Percentiles rank a stretch among this genome's conserved stretches.
Evolutionary conservation across 2,113 vertebrate genomes (phyloP).

Genomic region (Laticauda laticaudata): DNA sequence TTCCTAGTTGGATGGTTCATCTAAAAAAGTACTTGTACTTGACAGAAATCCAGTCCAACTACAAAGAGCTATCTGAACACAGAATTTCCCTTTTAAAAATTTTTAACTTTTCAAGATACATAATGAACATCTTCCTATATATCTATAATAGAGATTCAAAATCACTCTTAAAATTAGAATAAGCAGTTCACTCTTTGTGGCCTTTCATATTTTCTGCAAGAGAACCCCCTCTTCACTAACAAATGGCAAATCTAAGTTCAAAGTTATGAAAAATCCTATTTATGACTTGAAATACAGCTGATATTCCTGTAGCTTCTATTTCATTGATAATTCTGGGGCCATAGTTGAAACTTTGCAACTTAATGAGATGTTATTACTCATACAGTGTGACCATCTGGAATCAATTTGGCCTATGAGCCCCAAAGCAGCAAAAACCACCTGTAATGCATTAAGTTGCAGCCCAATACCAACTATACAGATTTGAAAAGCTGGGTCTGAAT

Average conservation of each 20-base stretch:
- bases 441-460: slow-evolving; percentile 76
- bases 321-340: slow-evolving; percentile 70
- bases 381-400: slow-evolving; percentile 81
- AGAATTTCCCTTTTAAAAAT: not conserved
- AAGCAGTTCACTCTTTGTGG: slow-evolving; percentile 19
- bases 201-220: slow-evolving; percentile 47
- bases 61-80: not conserved
- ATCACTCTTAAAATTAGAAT: slow-evolving; percentile 50
- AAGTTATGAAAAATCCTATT: slow-evolving; percentile 67
- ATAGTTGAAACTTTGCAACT: slow-evolving; percentile 67
- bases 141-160: slow-evolving; percentile 52
- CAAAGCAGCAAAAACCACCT: slow-evolving; percentile 74
- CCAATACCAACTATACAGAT: slow-evolving; percentile 66
- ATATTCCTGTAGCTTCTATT: slow-evolving; percentile 68
- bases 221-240: slow-evolving; percentile 16
- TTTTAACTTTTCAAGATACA: not conserved
- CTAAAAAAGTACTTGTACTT: not conserved
- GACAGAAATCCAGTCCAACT: not conserved
- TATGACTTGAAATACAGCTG: slow-evolving; percentile 63
- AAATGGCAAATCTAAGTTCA: slow-evolving; percentile 51
- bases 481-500: slow-evolving; percentile 69
- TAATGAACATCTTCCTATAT: slow-evolving; percentile 56
- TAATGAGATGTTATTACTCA: slow-evolving; percentile 75
- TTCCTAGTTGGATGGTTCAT: not conserved
- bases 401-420: slow-evolving; percentile 72